A percentile compares a stretch with the other conserved stretches of the same genome.
Conservation (phyloP, 2,113 vertebrate species). For the Notarius lentiginosus region DNA sequence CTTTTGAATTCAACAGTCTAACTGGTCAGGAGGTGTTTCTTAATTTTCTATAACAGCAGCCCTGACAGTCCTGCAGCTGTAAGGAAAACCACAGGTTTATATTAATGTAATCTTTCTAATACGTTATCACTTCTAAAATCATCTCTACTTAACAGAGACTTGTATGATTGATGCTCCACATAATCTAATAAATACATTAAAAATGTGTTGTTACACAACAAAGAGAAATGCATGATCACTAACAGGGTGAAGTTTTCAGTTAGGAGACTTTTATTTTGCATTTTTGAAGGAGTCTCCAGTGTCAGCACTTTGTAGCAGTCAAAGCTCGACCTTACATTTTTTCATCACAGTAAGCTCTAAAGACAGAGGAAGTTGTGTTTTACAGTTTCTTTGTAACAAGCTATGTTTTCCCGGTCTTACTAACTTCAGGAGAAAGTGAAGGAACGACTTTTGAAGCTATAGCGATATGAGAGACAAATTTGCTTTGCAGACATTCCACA, state of each 20-base stretch:
- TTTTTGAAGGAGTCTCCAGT: neutral
- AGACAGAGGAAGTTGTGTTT: neutral
- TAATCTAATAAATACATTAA: neutral
- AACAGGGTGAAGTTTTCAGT: neutral
- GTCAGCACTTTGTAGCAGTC: neutral
- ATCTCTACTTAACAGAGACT: neutral
- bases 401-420: neutral
- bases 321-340: neutral
- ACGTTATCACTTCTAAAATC: neutral
- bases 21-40: neutral
- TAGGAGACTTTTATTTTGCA: neutral
- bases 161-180: neutral
- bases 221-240: neutral
- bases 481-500: neutral
- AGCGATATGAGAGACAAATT: neutral
- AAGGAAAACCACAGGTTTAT: neutral
- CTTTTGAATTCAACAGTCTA: neutral
- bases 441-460: neutral
- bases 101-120: neutral
- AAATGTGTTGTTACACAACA: neutral
- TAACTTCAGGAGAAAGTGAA: neutral
- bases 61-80: neutral
- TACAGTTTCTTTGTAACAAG: neutral
- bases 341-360: neutral
- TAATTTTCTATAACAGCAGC: neutral